Evolutionary conservation across 1,140 invertebrate genomes (phyloP), one percentile per base, ranked within the genome.

Genomic region (Drosophila pachea): DNA sequence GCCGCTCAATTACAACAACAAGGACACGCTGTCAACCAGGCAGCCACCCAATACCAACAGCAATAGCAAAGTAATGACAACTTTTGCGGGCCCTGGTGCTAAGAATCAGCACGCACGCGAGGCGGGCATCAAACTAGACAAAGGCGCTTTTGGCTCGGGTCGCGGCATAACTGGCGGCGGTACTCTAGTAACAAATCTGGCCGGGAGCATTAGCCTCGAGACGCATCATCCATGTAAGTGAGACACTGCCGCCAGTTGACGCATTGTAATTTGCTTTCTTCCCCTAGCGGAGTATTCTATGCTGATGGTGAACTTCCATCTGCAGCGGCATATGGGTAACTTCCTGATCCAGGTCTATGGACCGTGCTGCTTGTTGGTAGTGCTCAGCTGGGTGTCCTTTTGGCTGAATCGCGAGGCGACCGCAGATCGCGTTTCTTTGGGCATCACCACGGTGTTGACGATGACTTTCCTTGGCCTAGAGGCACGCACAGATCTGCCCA

Each of bases 391-490:
- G 96, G 95, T 97, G 0, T 96, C 95, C 7, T 97, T 97, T 83
- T 97, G 95, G 95, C 91, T 97, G 36, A 97, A 97, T 88, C 89
- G 96, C 53, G 96, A 97, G 90, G 96, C 96, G 2, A 97, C 95
- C 0, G 94, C 95, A 0, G 96, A 97, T 90, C 90, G 96, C 71
- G 94, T 97, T 0, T 95, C 95, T 0, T 89, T 97, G 5, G 95
- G 96, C 31, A 95, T 97, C 9, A 97, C 95, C 5, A 96, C 95
- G 0, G 95, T 97, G 8, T 89, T 97, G 45, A 97, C 96, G 4
- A 96, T 97, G 95, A 96, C 95, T 0, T 97, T 96, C 86, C 90
- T 97, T 43, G 95, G 95, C 8, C 90, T 97, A 64, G 96, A 97
- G 89, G 95, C 94, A 0, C 92, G 96, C 52, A 95, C 94, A 9